Conservation (phyloP, 37 sponge, comb jelly and placozoan genomes). For the Haliclona indistincta region DNA sequence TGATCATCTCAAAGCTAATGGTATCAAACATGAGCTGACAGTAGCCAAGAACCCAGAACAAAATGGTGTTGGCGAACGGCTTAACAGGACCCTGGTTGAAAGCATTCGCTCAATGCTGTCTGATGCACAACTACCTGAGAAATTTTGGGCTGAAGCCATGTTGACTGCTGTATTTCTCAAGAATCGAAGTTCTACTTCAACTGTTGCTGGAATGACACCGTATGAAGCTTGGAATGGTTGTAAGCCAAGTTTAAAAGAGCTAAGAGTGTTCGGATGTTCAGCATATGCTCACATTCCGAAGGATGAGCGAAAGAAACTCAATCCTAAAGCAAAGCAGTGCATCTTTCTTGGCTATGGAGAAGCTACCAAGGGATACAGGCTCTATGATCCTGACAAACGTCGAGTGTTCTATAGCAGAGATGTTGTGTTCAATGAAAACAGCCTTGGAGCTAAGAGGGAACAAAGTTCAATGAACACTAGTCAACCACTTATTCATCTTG, state of each 20-base stretch:
- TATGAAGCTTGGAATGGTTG: conserved; percentile 17
- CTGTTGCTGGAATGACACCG: conserved; percentile 14
- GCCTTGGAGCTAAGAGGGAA: too few relatives aligned
- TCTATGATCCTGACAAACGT: conserved; percentile 29
- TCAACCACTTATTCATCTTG: neutral
- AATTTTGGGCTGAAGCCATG: conserved; percentile 33
- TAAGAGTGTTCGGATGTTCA: conserved; percentile 20
- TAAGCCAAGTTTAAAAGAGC: conserved; percentile 21
- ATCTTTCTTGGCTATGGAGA: conserved; percentile 46
- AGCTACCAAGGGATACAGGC: conserved; percentile 43
- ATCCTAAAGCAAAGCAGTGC: conserved; percentile 49
- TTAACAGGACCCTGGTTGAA: conserved; percentile 44
- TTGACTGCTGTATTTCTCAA: conserved; percentile 12
- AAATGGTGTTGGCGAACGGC: conserved; percentile 30
- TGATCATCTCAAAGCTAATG: conserved; percentile 8
- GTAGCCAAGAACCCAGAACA: conserved; percentile 25
- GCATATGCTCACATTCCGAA: conserved; percentile 29
- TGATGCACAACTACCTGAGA: conserved; percentile 23
- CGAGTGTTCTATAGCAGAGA: conserved; percentile 51
- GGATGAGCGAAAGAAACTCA: conserved; percentile 41
- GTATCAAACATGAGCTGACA: conserved; percentile 30
- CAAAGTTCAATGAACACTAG: too few relatives aligned
- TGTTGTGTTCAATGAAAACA: conserved; percentile 58
- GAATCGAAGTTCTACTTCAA: conserved; percentile 28
- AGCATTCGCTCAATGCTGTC: conserved; percentile 29